Conservation (phyloP, 2,888 invertebrate genomes). For the Tinea pellionella region DNA sequence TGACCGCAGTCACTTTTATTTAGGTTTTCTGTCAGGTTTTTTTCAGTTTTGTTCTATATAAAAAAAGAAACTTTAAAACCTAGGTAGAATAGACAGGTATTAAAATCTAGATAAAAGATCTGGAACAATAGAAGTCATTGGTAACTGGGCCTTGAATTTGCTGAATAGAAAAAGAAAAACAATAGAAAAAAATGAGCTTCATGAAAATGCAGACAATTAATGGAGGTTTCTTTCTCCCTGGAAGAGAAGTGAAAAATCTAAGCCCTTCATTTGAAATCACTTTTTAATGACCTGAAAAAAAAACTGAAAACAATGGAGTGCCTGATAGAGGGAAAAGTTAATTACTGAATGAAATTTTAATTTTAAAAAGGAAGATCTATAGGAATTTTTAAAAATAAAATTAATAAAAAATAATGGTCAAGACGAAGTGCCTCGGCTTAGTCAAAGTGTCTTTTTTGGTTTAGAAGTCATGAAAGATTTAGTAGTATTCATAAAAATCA, state of each 20-base stretch:
- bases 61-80: too few species aligned
- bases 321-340: not conserved
- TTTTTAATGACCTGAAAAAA: not conserved
- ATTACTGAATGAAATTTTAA: not conserved
- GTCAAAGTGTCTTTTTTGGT: too few species aligned
- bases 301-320: not conserved
- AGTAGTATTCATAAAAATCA: too few species aligned
- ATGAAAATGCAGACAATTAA: not conserved
- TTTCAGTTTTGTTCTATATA: too few species aligned
- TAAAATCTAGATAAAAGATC: not conserved
- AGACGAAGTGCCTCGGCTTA: too few species aligned
- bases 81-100: too few species aligned
- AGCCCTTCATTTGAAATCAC: conserved; percentile 1
- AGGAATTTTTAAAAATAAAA: too few species aligned
- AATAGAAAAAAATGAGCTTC: not conserved
- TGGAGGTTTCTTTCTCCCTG: not conserved
- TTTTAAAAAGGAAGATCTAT: too few species aligned
- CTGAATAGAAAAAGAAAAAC: not conserved
- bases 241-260: not conserved
- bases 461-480: too few species aligned
- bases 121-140: not conserved
- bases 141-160: not conserved
- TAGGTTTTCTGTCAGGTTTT: too few species aligned
- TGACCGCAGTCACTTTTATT: too few species aligned
- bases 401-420: too few species aligned